These are phyloP conservation scores for Anguilla marmorata DNA, from an alignment of 2,797 vertebrate genomes.

Conservation along the genomic window DNA sequence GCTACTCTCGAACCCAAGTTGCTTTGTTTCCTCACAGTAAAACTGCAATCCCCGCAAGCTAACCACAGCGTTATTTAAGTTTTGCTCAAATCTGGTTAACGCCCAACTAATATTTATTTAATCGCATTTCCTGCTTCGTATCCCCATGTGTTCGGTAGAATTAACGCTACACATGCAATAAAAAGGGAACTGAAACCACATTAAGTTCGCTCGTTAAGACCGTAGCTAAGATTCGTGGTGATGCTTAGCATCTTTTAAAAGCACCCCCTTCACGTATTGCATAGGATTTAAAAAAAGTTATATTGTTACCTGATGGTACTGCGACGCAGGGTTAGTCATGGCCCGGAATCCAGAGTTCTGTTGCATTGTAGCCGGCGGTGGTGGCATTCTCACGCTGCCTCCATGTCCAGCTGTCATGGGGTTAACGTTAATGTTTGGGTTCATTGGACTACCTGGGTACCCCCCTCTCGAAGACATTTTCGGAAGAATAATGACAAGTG, in stretches of 20 bases:
- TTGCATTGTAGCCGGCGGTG: constrained; percentile 55
- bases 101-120: neutral
- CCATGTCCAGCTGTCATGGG: constrained; percentile 63
- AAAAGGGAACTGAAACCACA: neutral
- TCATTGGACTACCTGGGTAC: constrained; percentile 65
- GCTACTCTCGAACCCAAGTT: neutral
- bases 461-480: constrained; percentile 73
- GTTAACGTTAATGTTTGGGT: constrained; percentile 57
- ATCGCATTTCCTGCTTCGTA: neutral
- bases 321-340: constrained; percentile 58
- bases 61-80: neutral
- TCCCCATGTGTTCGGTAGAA: neutral
- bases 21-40: neutral
- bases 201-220: neutral
- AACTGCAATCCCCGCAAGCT: neutral
- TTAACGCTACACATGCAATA: neutral
- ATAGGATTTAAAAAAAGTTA: neutral
- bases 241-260: neutral
- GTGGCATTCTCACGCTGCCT: constrained; percentile 65
- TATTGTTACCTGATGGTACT: constrained; percentile 67
- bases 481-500: neutral
- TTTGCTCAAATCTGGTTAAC: neutral
- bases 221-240: neutral
- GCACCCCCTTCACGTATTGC: neutral
- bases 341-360: constrained; percentile 66